phyloP scores from a whole-genome alignment of 2,888 invertebrate genomes.

The Microplitis manilae region DNA sequence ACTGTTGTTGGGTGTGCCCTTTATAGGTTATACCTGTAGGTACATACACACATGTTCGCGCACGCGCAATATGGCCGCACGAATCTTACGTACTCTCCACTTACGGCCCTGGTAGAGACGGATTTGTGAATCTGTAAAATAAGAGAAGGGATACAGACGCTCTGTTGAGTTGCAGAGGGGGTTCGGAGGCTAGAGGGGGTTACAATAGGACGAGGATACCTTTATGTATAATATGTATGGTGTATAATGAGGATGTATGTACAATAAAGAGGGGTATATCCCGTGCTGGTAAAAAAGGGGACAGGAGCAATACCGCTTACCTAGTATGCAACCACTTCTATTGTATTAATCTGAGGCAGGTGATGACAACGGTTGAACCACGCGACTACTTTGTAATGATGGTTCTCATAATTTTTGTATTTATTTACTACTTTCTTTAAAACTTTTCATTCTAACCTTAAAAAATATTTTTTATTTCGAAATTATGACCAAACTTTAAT shows the following conservation, averaged over 20 bases:
- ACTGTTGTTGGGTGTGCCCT: not conserved
- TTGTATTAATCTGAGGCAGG: constrained; percentile 68
- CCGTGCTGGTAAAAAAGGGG: not conserved
- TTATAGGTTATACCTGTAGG: not conserved
- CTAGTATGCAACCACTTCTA: constrained; percentile 60
- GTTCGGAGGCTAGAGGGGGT: not conserved
- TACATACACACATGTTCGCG: not conserved
- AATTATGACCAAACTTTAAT: too few species aligned
- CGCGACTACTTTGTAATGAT: constrained; percentile 60
- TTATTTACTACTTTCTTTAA: not conserved
- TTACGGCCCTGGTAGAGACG: not conserved
- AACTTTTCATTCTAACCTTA: too few species aligned
- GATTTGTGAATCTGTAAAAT: too few species aligned
- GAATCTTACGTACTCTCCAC: not conserved
- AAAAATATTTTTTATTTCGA: too few species aligned
- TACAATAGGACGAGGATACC: not conserved
- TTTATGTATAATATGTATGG: not conserved
- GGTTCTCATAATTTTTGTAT: not conserved
- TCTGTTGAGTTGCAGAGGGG: not conserved
- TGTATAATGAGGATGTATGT: not conserved
- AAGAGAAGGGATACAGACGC: not conserved
- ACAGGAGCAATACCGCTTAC: not conserved
- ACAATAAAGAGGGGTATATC: not conserved
- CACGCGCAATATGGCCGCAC: not conserved
- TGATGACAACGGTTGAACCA: constrained; percentile 71